Percentiles rank a stretch among this genome's conserved stretches.
Evolutionary conservation across 1,140 invertebrate species (phyloP).

Genomic region (Pseudomyrmex sp.): DNA sequence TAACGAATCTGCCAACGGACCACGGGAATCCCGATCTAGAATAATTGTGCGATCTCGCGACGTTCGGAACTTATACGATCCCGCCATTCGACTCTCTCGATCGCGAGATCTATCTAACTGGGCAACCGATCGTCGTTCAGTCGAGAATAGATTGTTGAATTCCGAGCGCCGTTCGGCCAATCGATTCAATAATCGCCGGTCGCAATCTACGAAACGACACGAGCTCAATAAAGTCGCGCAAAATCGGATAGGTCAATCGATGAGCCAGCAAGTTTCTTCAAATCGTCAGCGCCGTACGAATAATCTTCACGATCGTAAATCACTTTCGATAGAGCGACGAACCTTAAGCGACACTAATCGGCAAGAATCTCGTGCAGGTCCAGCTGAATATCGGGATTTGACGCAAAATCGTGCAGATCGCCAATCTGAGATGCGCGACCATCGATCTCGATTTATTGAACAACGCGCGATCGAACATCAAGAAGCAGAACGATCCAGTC

Average conservation of each 20-base stretch:
- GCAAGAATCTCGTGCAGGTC: conserved; percentile 5
- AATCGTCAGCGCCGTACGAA: conserved; percentile 18
- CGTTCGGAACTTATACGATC: conserved; percentile 1
- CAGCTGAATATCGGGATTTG: neutral
- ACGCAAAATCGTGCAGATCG: conserved; percentile 15
- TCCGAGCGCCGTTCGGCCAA: neutral
- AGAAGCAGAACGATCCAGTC: conserved; percentile 15
- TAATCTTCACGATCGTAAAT: conserved; percentile 5
- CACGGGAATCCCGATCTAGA: conserved; percentile 12
- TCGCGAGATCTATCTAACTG: conserved; percentile 1
- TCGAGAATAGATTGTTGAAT: neutral
- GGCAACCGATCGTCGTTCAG: neutral
- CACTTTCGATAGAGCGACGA: conserved; percentile 17
- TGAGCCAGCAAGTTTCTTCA: neutral
- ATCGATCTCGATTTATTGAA: conserved; percentile 22
- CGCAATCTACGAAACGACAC: conserved; percentile 5
- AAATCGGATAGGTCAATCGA: neutral
- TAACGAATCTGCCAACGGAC: neutral
- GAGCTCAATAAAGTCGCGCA: neutral
- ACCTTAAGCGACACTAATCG: neutral
- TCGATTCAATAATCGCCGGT: conserved; percentile 24
- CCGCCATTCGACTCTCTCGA: conserved; percentile 7
- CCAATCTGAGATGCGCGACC: conserved; percentile 28
- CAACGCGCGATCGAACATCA: conserved; percentile 1
- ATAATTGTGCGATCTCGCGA: neutral